Evolutionary conservation across 2,797 vertebrate species (phyloP).

Genomic region (Melanotaenia pygmaea): DNA sequence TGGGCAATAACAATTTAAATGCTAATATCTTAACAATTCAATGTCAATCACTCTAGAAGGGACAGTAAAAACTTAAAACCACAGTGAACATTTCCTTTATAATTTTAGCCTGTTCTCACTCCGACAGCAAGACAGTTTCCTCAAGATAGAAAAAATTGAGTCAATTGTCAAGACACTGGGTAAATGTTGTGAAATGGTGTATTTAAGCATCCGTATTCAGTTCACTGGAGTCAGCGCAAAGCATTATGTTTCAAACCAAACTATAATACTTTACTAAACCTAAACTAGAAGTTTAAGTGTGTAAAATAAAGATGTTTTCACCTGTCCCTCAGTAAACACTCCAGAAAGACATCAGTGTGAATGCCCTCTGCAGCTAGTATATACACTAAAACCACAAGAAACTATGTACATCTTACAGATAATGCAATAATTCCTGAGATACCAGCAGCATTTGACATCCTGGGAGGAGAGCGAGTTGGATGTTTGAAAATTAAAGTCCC

Average conservation of each 20-base stretch:
- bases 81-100: not conserved
- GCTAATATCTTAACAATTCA: not conserved
- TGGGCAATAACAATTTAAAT: too few species aligned
- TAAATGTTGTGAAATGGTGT: not conserved
- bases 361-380: not conserved
- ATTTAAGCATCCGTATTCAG: not conserved
- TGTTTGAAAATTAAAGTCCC: slow-evolving; percentile 33
- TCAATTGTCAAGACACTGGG: not conserved
- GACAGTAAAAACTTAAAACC: not conserved
- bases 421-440: not conserved
- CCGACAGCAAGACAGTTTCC: not conserved
- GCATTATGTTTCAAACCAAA: not conserved
- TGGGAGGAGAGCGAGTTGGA: not conserved
- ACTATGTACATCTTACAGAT: not conserved
- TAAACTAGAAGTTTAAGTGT: not conserved
- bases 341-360: not conserved
- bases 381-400: not conserved
- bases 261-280: not conserved
- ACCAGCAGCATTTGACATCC: not conserved
- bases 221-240: not conserved
- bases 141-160: not conserved
- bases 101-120: not conserved
- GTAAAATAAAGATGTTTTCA: not conserved
- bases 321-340: not conserved
- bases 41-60: not conserved